phyloP scores from a whole-genome alignment of 1,140 invertebrate species.

The Tyrophagus putrescentiae region DNA sequence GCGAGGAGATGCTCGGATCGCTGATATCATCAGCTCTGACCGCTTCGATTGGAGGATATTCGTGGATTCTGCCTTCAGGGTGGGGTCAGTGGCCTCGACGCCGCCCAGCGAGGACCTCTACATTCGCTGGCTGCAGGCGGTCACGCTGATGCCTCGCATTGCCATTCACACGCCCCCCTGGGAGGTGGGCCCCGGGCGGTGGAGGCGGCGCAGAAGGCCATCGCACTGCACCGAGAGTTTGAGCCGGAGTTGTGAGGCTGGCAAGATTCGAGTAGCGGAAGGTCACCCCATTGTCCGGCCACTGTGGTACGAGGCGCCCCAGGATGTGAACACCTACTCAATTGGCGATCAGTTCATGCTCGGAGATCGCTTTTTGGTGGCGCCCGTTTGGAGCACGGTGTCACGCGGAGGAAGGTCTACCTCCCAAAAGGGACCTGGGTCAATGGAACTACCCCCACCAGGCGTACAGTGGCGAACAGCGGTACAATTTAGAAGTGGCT shows the following conservation, averaged over 20 bases:
- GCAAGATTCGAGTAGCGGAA: constrained; percentile 16
- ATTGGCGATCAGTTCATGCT: constrained; percentile 50
- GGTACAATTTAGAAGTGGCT: too few relatives aligned
- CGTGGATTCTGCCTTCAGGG: background rate
- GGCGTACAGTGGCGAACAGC: too few relatives aligned
- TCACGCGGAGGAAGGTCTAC: constrained; percentile 59
- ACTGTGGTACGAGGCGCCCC: constrained; percentile 36
- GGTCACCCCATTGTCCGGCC: constrained; percentile 33
- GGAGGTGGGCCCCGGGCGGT: background rate
- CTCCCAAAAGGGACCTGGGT: too few relatives aligned
- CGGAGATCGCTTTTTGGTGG: constrained; percentile 66
- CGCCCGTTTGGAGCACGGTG: constrained; percentile 56
- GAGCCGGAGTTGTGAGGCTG: background rate
- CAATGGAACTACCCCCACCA: too few relatives aligned
- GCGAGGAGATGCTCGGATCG: too few relatives aligned
- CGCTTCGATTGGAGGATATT: background rate
- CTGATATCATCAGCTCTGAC: too few relatives aligned
- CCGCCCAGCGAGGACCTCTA: constrained; percentile 76
- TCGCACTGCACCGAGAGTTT: too few relatives aligned
- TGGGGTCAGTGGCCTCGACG: constrained; percentile 22
- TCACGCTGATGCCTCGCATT: constrained; percentile 59
- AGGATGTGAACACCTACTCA: constrained; percentile 30
- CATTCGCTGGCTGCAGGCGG: constrained; percentile 76
- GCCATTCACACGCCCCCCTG: background rate
- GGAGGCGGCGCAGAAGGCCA: background rate